These are phyloP conservation scores for Orbicella faveolata DNA, from an alignment of 64 coral and sea anemone species.

Conservation along the genomic window DNA sequence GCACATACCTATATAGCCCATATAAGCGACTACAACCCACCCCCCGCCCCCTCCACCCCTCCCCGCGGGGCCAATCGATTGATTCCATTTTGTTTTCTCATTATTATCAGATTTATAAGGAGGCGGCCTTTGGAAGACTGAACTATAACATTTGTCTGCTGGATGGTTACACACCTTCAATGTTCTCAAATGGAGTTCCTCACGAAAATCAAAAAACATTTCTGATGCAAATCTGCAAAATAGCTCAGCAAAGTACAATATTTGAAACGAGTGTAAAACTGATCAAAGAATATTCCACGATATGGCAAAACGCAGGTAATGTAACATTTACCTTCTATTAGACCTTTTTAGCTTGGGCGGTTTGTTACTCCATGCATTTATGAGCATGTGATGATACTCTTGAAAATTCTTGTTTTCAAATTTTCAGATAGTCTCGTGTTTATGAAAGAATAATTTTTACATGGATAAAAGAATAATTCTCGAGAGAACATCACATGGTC, in stretches of 20 bases:
- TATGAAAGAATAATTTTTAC: too few species aligned
- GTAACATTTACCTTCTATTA: not conserved
- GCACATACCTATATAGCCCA: too few species aligned
- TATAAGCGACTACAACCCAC: too few species aligned
- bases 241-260: slow-evolving; percentile 59
- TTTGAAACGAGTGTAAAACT: slow-evolving; percentile 50
- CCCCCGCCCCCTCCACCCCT: too few species aligned
- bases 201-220: slow-evolving; percentile 86
- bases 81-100: not conserved
- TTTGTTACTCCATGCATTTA: too few species aligned
- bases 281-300: slow-evolving; percentile 54
- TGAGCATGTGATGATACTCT: too few species aligned
- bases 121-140: slow-evolving; percentile 80
- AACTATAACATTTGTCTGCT: slow-evolving; percentile 64
- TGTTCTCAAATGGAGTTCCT: slow-evolving; percentile 74
- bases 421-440: too few species aligned
- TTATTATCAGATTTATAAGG: slow-evolving; percentile 69
- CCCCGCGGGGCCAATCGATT: not conserved
- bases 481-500: too few species aligned
- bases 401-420: too few species aligned
- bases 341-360: too few species aligned
- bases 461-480: too few species aligned
- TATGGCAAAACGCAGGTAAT: slow-evolving; percentile 81
- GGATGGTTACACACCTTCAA: slow-evolving; percentile 74
- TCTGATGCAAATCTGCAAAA: slow-evolving; percentile 78